A percentile compares a stretch with the other conserved stretches of the same genome.
Evolutionary conservation across 2,113 vertebrate species (phyloP).

Genomic region (Corythornis cristatus): DNA sequence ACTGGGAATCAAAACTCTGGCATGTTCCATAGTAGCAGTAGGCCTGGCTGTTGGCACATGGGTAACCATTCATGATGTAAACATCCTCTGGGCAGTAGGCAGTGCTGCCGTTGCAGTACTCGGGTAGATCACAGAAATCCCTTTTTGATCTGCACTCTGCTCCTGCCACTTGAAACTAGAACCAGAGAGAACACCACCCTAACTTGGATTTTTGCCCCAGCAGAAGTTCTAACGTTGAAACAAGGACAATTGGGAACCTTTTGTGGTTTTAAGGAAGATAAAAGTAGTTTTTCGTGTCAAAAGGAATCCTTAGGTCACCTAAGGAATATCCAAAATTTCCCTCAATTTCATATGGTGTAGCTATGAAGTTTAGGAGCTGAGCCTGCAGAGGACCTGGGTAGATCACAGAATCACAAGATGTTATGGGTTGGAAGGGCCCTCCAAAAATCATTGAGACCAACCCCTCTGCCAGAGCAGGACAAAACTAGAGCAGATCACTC

Average conservation of each 20-base stretch:
- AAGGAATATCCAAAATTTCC: background rate
- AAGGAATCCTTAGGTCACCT: background rate
- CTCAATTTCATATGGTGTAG: background rate
- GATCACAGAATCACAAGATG: no score
- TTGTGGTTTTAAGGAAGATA: background rate
- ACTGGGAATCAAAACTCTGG: constrained; percentile 86
- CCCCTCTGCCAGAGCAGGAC: no score
- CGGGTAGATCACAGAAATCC: constrained; percentile 85
- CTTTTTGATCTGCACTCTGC: constrained; percentile 71
- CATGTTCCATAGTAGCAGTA: constrained; percentile 89
- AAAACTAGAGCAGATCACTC: no score
- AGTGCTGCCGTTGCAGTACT: constrained; percentile 81
- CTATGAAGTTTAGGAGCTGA: background rate
- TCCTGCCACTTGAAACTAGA: constrained; percentile 82
- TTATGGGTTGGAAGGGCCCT: no score
- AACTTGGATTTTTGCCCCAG: background rate
- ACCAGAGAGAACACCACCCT: background rate
- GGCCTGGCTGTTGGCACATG: constrained; percentile 71
- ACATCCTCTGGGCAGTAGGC: constrained; percentile 80
- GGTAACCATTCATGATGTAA: constrained; percentile 84
- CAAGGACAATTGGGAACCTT: background rate
- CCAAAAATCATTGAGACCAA: no score
- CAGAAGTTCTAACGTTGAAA: background rate
- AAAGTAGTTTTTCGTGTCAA: background rate
- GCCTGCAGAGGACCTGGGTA: background rate